Conservation (phyloP, 2,113 vertebrate genomes). For the Heterocephalus glaber region DNA sequence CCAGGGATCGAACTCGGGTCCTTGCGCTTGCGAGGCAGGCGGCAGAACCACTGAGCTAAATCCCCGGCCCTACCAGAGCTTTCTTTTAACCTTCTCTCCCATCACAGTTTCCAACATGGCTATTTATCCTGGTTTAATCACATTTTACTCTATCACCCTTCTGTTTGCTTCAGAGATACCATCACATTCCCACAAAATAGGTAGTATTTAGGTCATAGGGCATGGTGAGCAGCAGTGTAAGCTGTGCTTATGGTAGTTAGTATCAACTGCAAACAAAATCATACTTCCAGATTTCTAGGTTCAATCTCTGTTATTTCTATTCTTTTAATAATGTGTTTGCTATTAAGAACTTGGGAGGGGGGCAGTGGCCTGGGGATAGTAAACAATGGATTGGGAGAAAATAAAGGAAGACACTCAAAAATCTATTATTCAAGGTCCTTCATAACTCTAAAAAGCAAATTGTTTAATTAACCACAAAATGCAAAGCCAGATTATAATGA, state of each 20-base stretch:
- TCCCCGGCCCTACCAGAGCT: too few relatives aligned
- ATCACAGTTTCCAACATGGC: neutral
- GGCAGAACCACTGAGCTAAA: too few relatives aligned
- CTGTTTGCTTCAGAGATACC: neutral
- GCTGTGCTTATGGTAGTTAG: neutral
- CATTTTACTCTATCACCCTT: neutral
- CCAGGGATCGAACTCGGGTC: too few relatives aligned
- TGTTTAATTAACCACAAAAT: conserved; percentile 3
- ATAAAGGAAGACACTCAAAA: neutral
- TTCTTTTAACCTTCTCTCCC: neutral
- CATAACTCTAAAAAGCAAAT: neutral
- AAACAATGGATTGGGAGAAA: neutral
- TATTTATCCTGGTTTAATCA: neutral
- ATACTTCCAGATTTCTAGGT: neutral
- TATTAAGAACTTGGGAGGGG: neutral
- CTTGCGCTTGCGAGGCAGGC: too few relatives aligned
- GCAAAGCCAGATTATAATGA: neutral
- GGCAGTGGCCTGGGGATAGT: neutral
- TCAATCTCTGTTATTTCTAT: neutral
- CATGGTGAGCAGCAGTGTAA: neutral
- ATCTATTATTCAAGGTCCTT: neutral
- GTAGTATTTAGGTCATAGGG: neutral
- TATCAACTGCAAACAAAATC: neutral
- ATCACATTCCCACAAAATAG: neutral
- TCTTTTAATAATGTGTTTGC: neutral